A percentile compares a stretch with the other conserved stretches of the same genome.
Conservation (phyloP, 2,113 vertebrate species). For the Mus pahari region DNA sequence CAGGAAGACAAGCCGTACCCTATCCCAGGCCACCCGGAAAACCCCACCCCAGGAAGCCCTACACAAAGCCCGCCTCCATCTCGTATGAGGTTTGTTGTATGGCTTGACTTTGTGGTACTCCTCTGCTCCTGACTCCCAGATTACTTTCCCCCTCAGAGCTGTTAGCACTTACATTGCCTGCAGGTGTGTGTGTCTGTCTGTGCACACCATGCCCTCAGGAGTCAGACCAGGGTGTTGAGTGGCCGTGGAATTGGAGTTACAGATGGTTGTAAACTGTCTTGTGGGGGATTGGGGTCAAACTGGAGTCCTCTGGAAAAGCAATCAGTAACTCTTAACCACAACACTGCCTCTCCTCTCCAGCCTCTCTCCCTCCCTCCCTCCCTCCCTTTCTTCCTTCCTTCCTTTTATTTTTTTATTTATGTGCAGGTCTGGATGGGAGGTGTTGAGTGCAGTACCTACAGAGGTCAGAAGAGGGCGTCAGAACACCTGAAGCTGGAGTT, state of each 20-base stretch:
- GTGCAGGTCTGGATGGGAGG: neutral
- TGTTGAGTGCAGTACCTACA: neutral
- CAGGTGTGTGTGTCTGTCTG: neutral
- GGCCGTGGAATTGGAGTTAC: neutral
- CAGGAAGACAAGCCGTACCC: neutral
- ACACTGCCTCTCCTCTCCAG: neutral
- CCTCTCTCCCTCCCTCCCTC: neutral
- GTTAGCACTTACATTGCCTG: neutral
- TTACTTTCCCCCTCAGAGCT: neutral
- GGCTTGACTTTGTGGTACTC: neutral
- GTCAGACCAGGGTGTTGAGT: neutral
- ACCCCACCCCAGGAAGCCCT: neutral
- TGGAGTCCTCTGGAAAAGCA: neutral
- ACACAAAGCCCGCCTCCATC: neutral
- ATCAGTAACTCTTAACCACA: neutral
- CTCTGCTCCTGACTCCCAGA: neutral
- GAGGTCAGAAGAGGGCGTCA: neutral
- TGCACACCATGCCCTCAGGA: neutral
- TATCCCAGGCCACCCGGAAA: neutral
- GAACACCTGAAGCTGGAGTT: neutral
- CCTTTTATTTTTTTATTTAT: neutral
- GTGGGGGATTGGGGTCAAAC: neutral
- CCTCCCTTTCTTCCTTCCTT: too few relatives aligned
- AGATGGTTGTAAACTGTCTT: neutral
- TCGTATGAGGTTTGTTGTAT: neutral